These are phyloP conservation scores for Ameiurus melas DNA, from an alignment of 2,113 vertebrate species.

Conservation along the genomic window DNA sequence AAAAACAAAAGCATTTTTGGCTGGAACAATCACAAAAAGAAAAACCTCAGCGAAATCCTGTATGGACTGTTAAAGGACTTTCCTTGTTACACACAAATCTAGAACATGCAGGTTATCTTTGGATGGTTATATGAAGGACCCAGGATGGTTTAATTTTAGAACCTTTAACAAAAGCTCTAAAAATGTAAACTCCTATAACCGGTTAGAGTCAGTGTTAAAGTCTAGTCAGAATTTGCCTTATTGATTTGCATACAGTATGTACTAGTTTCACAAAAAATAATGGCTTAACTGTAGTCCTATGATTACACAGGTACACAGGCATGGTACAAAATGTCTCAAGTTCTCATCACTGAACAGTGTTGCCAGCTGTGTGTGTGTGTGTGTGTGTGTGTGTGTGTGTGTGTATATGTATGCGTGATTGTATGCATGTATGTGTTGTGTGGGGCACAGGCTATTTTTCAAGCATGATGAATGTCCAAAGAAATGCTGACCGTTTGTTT, in stretches of 20 bases:
- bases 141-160: background rate
- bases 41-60: no score
- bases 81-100: background rate
- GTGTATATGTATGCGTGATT: slow-evolving; percentile 22
- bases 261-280: background rate
- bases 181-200: background rate
- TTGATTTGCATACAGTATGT: background rate
- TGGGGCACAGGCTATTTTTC: slow-evolving; percentile 56
- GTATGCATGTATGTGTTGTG: slow-evolving; percentile 21
- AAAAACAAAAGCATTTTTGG: no score
- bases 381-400: background rate
- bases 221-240: slow-evolving; percentile 11
- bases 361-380: slow-evolving; percentile 47
- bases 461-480: slow-evolving; percentile 63
- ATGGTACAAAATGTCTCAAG: slow-evolving; percentile 54
- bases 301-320: slow-evolving; percentile 50
- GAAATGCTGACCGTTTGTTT: slow-evolving; percentile 73
- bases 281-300: slow-evolving; percentile 5
- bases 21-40: no score
- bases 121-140: slow-evolving; percentile 27
- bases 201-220: background rate
- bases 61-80: background rate
- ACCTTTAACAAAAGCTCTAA: background rate
- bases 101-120: background rate
- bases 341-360: slow-evolving; percentile 47